Base-by-base conservation (phyloP, 2,797 vertebrate species). In the Babyrousa celebensis region DNA sequence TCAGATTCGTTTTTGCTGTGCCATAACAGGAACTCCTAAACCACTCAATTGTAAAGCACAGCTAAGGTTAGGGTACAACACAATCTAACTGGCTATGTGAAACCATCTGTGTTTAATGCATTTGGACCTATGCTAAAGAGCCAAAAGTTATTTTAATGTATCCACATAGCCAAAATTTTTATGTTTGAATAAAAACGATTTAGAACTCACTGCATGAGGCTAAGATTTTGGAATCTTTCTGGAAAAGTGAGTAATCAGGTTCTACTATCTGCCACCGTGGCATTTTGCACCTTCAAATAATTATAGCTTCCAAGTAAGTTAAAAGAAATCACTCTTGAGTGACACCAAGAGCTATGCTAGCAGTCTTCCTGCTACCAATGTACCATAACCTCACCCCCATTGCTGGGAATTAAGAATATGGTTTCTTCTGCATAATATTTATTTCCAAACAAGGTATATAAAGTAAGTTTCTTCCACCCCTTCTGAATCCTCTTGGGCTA, bases 101-200 rank as follows among this genome's bases (percentile, higher is more conserved):
- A 93, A 62, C 67, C 85, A 97, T 93, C 92, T 97, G 95, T 96
- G 84, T 94, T 97, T 95, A 96, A 97, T 94, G 93, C n/a, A 93
- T 60, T 91, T 84, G 77, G 71, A 94, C 74, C 94, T 94, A 87
- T 83, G 36, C 87, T 86, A 95, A 95, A 93, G 78, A 95, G 93
- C 95, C n/a, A 87, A 93, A 72, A 96, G 70, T 91, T 95, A 94
- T 93, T 96, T 96, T 96, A 97, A 96, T 97, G 94, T 94, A 96
- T 93, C 89, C 70, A 80, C 92, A 85, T 6, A 94, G 58, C 36
- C 60, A 89, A 87, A 15, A 18, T 74, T 77, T 88, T 62, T 48
- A 77, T 72, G 94, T 98, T 91, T 95, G 10, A 92, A 36, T 72
- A 75, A 9, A 75, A 97, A 87, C 68, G 36, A 85, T 52, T 95